These are phyloP conservation scores for Hippocampus mohnikei DNA, from an alignment of 2,113 vertebrate species.

Conservation along the genomic window DNA sequence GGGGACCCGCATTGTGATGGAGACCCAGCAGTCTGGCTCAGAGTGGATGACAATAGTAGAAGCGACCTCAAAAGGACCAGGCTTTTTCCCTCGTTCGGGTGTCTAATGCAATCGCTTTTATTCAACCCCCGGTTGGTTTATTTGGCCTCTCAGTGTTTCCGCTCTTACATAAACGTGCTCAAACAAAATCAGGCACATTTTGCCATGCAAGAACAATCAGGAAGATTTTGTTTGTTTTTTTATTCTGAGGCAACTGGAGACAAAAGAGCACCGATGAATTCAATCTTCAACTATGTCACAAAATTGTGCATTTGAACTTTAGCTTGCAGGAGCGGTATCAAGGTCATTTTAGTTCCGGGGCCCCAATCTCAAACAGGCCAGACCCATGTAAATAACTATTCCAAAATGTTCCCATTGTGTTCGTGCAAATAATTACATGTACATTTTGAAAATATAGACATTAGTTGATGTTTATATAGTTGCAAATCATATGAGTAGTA, in stretches of 20 bases:
- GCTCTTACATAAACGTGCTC: conserved; percentile 22
- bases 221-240: conserved; percentile 1
- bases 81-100: conserved; percentile 37
- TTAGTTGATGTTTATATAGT: too few relatives aligned
- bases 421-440: too few relatives aligned
- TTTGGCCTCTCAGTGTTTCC: conserved; percentile 10
- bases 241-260: conserved; percentile 17
- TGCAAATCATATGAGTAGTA: too few relatives aligned
- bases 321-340: neutral
- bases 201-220: neutral
- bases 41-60: conserved; percentile 55
- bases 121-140: conserved; percentile 16
- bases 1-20: conserved; percentile 61
- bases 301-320: neutral
- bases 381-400: too few relatives aligned
- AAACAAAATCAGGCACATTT: conserved; percentile 7
- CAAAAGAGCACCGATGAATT: conserved; percentile 5
- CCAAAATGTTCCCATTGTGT: too few relatives aligned
- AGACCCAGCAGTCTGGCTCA: conserved; percentile 53
- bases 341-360: too few relatives aligned
- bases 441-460: too few relatives aligned
- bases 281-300: neutral
- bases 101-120: conserved; percentile 26
- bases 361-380: too few relatives aligned
- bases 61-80: conserved; percentile 47